Base-by-base conservation (phyloP, 2,113 vertebrate genomes). In the Proteles cristata region DNA sequence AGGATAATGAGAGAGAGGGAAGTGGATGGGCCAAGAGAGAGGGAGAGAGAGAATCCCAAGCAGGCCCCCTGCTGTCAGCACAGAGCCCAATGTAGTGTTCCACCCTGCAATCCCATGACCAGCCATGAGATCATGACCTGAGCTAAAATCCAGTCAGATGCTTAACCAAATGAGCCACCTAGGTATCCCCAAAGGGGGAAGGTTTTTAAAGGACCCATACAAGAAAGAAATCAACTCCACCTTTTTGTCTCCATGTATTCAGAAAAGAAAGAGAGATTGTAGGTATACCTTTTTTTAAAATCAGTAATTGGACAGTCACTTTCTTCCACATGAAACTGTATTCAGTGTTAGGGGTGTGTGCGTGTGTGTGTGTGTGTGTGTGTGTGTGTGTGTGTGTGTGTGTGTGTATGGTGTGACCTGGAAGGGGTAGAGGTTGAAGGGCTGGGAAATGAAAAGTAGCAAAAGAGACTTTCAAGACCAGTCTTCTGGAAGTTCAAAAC, bases 201-300 rank as follows among this genome's bases (percentile, higher is more conserved):
- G 33, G 31, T 76, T 94, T 58, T 15, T 63, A 89, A 93, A 80
- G 7, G n/a, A 5, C 12, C 50, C 66, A 1, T 50, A 21, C 33
- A 76, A 55, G 80, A 88, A 55, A 65, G 14, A 92, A 43, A 16
- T 63, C 55, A 93, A 31, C 6, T 33, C 35, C 23, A 39, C 35
- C 35, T 28, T 73, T 89, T 83, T 61, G 25, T 68, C 50, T 89
- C 9, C 87, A 50, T 88, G 21, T 45, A 81, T 95, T 95, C 61
- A 58, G 53, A 88, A 95, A 92, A 90, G 43, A 93, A 85, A 85
- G 43, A 50, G 87, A 85, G 48, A 55, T 90, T 48, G 31, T 48
- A 76, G 39, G 7, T 68, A 68, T 55, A 45, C 55, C 4, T 74
- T 95, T 76, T 33, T 12, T 26, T 63, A 19, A 85, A 87, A 69